A percentile compares a stretch with the other conserved stretches of the same genome.
Evolutionary conservation across 2,888 invertebrate species (phyloP).

Genomic region (Xylota sylvarum): DNA sequence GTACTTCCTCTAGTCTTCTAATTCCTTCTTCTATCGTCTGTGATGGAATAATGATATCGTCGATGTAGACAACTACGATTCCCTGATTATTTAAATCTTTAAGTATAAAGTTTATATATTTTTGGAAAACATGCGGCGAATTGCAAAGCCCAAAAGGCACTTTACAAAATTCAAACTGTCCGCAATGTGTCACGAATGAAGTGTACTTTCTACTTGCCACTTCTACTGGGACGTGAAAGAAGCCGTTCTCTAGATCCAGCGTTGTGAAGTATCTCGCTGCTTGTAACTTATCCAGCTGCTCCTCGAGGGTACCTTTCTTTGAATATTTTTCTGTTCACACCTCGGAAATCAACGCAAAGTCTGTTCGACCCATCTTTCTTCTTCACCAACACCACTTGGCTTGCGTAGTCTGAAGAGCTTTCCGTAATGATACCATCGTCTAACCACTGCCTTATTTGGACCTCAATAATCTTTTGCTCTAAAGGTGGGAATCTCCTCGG

Average conservation of each 20-base stretch:
- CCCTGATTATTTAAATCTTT: constrained; percentile 5
- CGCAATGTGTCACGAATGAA: not conserved
- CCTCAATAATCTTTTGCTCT: constrained; percentile 44
- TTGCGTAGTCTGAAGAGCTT: constrained; percentile 74
- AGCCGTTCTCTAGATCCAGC: not conserved
- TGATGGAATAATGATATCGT: not conserved
- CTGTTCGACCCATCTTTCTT: constrained; percentile 77
- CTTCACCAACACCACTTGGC: too few species aligned
- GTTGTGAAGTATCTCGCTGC: not conserved
- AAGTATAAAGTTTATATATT: constrained; percentile 11
- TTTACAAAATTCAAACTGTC: too few species aligned
- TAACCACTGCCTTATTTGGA: constrained; percentile 37
- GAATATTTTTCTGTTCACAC: too few species aligned
- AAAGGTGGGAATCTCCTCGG: constrained; percentile 45
- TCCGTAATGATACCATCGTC: constrained; percentile 41
- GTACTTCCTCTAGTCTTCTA: constrained; percentile 5
- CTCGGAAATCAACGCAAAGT: too few species aligned
- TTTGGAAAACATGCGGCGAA: constrained; percentile 19
- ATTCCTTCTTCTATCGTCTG: constrained; percentile 20
- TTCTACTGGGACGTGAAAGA: not conserved
- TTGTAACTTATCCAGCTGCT: constrained; percentile 7
- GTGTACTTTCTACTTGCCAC: not conserved
- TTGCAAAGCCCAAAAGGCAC: not conserved
- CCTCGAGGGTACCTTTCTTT: constrained; percentile 2
- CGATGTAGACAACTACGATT: constrained; percentile 12